Conservation (phyloP, 2,113 vertebrate species). For the Lampris incognitus region DNA sequence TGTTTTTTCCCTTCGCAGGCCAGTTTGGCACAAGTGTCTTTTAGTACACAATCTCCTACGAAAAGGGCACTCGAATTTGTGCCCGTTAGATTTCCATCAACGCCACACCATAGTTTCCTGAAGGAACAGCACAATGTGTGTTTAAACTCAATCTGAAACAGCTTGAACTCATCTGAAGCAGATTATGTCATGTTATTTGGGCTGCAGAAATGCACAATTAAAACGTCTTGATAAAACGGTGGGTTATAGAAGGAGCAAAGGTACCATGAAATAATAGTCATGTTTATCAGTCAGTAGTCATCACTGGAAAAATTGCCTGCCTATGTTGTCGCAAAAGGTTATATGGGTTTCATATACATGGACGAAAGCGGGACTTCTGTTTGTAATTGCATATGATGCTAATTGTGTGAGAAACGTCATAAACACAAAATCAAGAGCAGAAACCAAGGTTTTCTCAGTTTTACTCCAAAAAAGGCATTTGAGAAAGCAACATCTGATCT, state of each 20-base stretch:
- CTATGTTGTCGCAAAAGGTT: too few species aligned
- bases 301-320: too few species aligned
- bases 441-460: too few species aligned
- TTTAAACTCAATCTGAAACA: slow-evolving; percentile 36
- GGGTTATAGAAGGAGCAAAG: slow-evolving; percentile 10
- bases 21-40: slow-evolving; percentile 5
- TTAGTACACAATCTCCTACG: neutral
- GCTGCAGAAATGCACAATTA: slow-evolving; percentile 30
- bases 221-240: slow-evolving; percentile 28
- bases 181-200: slow-evolving; percentile 23
- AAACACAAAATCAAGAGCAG: too few species aligned
- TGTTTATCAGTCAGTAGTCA: neutral
- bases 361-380: too few species aligned
- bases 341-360: too few species aligned
- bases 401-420: too few species aligned
- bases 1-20: slow-evolving; percentile 13
- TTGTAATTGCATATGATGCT: too few species aligned
- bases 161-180: slow-evolving; percentile 49
- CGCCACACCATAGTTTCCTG: slow-evolving; percentile 24
- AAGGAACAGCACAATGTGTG: slow-evolving; percentile 34
- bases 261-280: neutral
- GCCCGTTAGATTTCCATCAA: slow-evolving; percentile 16
- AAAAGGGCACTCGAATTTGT: slow-evolving; percentile 6
- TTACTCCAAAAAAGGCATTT: too few species aligned
- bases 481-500: too few species aligned